phyloP scores from a whole-genome alignment of 2,888 invertebrate species.

The Hyppa rectilinea region DNA sequence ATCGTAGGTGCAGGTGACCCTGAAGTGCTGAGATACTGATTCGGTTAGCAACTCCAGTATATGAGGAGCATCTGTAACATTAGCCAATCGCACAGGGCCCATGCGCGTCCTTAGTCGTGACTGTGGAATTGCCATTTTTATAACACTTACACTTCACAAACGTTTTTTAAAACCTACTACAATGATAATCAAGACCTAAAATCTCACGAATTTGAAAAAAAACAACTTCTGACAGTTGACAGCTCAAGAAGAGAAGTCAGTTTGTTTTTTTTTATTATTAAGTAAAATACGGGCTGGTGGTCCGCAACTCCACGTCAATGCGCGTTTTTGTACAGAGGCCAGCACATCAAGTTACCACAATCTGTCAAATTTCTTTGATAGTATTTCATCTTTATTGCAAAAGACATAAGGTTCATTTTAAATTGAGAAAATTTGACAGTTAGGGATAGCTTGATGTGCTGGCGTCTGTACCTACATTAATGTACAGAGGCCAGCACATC shows the following conservation, averaged over 20 bases:
- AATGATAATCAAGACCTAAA: not conserved
- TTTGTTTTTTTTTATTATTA: not conserved
- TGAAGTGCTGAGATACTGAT: slow-evolving; percentile 79
- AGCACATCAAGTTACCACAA: too few species aligned
- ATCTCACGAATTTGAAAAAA: not conserved
- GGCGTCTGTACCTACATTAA: too few species aligned
- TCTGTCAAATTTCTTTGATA: too few species aligned
- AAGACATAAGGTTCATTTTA: too few species aligned
- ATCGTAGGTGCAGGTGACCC: slow-evolving; percentile 71
- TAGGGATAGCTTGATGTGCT: too few species aligned
- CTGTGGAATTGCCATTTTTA: slow-evolving; percentile 62
- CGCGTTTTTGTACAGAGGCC: too few species aligned
- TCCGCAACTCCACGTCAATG: too few species aligned
- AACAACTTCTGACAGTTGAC: slow-evolving; percentile 31
- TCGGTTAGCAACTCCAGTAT: slow-evolving; percentile 77
- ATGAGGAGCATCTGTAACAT: slow-evolving; percentile 72
- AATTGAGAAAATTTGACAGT: too few species aligned
- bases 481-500: too few species aligned
- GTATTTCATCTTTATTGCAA: too few species aligned
- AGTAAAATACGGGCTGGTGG: too few species aligned
- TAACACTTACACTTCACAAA: slow-evolving; percentile 6
- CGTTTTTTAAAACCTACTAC: not conserved
- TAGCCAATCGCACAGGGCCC: slow-evolving; percentile 77
- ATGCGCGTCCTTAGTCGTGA: slow-evolving; percentile 69
- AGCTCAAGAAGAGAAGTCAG: slow-evolving; percentile 11